Base-by-base conservation (phyloP, 2,113 vertebrate genomes). In the Corynorhinus townsendii region DNA sequence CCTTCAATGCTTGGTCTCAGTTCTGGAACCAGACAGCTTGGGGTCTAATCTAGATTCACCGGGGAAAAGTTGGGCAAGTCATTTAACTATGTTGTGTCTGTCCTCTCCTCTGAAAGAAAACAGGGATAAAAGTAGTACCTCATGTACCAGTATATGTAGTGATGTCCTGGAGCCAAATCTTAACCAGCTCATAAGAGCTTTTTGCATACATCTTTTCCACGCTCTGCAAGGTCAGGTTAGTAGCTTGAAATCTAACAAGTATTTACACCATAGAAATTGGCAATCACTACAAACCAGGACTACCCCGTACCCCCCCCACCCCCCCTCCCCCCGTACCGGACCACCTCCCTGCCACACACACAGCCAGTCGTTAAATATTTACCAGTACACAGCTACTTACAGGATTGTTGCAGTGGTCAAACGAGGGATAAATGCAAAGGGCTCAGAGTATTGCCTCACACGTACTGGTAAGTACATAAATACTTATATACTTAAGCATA, bases 211-310 rank as follows among this genome's bases (percentile, higher is more conserved):
- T 62, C 7, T 68, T 22, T 56, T 72, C 28, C 33, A 1, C 15
- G 17, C 49, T 87, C 35, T 43, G 7, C 43, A 22, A 83, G 80
- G 17, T 20, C 43, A 47, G n/a, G 73, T 56, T 19, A 4, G 49
- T 30, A 86, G 26, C 62, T 83, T 66, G 20, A 95, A 95, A 33
- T 87, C 47, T 38, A 71, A 15, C 35, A 54, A 71, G 56, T 40
- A 86, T 93, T 86, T 76, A 80, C 47, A 94, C 56, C 47, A 75
- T 15, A 59, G 75, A 54, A 93, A 83, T 56, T 77, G 69, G 52
- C 59, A 71, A 33, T 33, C 17, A 56, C 28, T 43, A 69, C 28
- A 40, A 35, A 43, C 20, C 43, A 49, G n/a, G n/a, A 26, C 19
- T n/a, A 8, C 11, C 40, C 12, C 20, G 7, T 5, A 28, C 2